Evolutionary conservation across 2,113 vertebrate genomes (phyloP).

Genomic region (Jacana jacana): DNA sequence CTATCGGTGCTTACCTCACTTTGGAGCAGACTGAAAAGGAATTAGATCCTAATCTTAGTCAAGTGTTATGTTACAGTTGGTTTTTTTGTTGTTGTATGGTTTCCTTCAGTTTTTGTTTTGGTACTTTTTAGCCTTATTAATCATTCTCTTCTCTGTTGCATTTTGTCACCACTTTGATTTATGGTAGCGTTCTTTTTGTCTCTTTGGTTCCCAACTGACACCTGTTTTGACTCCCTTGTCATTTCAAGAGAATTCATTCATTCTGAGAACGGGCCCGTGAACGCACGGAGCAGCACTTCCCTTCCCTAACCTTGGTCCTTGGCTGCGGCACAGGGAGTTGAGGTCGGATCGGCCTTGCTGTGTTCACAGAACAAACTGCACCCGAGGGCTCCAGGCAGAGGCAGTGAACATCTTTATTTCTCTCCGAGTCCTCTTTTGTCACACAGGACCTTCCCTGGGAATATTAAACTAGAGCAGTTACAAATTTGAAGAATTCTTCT

Average conservation of each 20-base stretch:
- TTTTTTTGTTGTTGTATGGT: background rate
- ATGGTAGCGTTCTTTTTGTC: conserved; percentile 32
- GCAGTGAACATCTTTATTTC: background rate
- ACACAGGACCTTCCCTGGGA: background rate
- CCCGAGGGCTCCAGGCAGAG: background rate
- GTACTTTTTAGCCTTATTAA: conserved; percentile 50
- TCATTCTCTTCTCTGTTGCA: conserved; percentile 42
- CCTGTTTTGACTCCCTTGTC: conserved; percentile 15
- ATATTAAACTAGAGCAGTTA: background rate
- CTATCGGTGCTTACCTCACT: conserved; percentile 20
- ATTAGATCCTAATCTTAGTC: conserved; percentile 36
- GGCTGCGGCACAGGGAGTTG: background rate
- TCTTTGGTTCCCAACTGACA: conserved; percentile 47
- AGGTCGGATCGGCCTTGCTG: background rate
- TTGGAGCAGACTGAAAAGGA: conserved; percentile 81
- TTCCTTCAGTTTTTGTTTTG: conserved; percentile 51
- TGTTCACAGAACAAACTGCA: background rate
- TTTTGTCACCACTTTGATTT: conserved; percentile 34
- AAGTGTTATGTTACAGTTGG: conserved; percentile 42
- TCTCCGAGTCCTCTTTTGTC: background rate
- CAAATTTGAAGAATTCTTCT: background rate
- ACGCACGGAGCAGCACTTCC: background rate
- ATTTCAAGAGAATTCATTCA: conserved; percentile 19
- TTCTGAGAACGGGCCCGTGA: background rate
- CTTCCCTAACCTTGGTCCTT: background rate